Base-by-base conservation (phyloP, 1,140 invertebrate genomes). In the Adoxophyes honmai region DNA sequence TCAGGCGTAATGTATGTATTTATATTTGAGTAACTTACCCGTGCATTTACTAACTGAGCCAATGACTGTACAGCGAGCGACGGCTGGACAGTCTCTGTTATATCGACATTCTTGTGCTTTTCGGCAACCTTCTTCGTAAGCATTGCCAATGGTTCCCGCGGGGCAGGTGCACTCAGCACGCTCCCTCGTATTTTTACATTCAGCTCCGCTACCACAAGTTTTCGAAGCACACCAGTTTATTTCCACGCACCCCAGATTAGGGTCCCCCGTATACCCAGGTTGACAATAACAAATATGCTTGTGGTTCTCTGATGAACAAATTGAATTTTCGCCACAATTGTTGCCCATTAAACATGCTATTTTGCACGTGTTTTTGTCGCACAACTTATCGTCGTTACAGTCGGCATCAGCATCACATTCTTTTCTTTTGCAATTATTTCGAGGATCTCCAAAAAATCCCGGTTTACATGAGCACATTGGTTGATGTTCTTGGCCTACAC, bases 231-330 rank as follows among this genome's bases (percentile, higher is more conserved):
- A 98, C 70, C 94, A 95, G 81, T 97, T 94, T 38, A 97, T 94
- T 18, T 94, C 82, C 37, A 90, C 80, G 73, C 96, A 98, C 10
- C 92, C 93, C 33, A 75, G 86, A 8, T 91, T 75, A 1, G 95
- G 92, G 87, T 96, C 92, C 8, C 96, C 96, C 7, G 95, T 96
- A 71, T 93, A 97, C 0, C 96, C 96, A 10, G 96, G 95, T 78
- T 96, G 95, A 80, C 96, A 97, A 66, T 94, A 93, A 70, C 96
- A 97, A 44, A 93, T 85, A 73, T 93, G 92, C 61, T 90, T 89
- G 71, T 96, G 95, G 68, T 93, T 92, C 78, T 96, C 93, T 0
- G 95, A 94, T 13, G 95, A 93, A 78, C 96, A 97, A 13, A 97
- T 86, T 0, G 96, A 93, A 84, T 97, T 96, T 13, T 92, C 91